phyloP scores from a whole-genome alignment of 1,140 invertebrate genomes.

The Aphaenogaster rudis region DNA sequence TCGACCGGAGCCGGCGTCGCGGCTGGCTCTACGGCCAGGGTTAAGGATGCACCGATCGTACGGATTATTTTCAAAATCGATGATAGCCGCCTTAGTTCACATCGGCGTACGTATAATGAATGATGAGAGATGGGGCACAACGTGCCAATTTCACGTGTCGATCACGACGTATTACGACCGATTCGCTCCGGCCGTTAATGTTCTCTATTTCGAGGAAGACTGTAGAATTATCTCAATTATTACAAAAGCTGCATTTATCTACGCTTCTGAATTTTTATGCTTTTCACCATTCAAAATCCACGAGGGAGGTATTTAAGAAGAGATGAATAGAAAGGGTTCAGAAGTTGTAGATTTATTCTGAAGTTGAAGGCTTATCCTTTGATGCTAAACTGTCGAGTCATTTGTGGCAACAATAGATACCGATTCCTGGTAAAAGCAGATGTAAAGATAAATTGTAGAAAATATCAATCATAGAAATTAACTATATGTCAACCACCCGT shows the following conservation, averaged over 20 bases:
- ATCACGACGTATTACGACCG: not conserved
- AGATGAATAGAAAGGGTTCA: not conserved
- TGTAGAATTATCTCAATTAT: not conserved
- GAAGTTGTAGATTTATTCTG: no score
- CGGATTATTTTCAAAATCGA: slow-evolving; percentile 32
- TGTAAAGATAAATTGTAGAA: not conserved
- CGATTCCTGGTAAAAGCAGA: not conserved
- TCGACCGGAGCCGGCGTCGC: no score
- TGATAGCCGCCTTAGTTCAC: not conserved
- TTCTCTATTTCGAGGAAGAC: not conserved
- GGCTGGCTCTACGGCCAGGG: not conserved
- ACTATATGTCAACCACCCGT: not conserved
- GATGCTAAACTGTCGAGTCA: not conserved
- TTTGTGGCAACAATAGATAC: not conserved
- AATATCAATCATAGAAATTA: not conserved
- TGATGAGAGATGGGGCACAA: not conserved
- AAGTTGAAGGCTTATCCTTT: no score
- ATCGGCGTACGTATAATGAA: not conserved
- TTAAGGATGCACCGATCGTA: not conserved
- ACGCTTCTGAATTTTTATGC: not conserved
- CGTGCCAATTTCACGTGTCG: not conserved
- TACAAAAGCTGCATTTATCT: not conserved
- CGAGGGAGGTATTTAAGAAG: not conserved
- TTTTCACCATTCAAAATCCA: not conserved
- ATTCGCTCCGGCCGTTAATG: not conserved